A percentile compares a stretch with the other conserved stretches of the same genome.
Evolutionary conservation across 2,113 vertebrate genomes (phyloP).

Genomic region (Dromiciops gliroides): DNA sequence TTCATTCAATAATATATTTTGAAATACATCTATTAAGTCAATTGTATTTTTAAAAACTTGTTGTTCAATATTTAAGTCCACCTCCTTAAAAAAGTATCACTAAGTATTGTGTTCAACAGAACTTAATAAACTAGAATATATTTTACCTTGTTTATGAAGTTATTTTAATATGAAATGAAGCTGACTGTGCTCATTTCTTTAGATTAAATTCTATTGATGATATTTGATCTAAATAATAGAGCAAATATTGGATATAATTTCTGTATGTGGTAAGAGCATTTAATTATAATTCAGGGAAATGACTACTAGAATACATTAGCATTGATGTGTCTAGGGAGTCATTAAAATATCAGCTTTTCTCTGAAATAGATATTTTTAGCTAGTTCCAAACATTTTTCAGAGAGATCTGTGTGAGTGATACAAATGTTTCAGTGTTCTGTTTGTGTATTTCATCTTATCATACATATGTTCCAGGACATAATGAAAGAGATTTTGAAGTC

Average conservation of each 20-base stretch:
- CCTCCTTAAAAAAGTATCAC: no score
- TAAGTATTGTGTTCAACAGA: no score
- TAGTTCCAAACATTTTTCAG: background rate
- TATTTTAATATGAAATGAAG: no score
- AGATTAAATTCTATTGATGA: background rate
- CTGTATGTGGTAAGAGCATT: background rate
- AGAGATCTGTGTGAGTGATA: background rate
- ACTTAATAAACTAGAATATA: no score
- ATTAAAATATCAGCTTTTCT: background rate
- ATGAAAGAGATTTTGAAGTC: background rate
- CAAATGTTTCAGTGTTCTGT: background rate
- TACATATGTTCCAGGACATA: background rate
- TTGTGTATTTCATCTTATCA: conserved; percentile 21
- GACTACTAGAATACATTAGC: background rate
- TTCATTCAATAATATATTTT: no score
- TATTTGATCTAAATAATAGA: background rate
- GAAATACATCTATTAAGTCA: no score
- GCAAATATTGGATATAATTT: background rate
- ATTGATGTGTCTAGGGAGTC: background rate
- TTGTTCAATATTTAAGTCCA: no score
- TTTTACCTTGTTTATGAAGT: no score
- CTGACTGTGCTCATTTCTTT: background rate
- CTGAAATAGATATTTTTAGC: background rate
- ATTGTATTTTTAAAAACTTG: no score
- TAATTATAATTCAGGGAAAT: no score